Base-by-base conservation (phyloP, 2,113 vertebrate species). In the Takifugu flavidus region DNA sequence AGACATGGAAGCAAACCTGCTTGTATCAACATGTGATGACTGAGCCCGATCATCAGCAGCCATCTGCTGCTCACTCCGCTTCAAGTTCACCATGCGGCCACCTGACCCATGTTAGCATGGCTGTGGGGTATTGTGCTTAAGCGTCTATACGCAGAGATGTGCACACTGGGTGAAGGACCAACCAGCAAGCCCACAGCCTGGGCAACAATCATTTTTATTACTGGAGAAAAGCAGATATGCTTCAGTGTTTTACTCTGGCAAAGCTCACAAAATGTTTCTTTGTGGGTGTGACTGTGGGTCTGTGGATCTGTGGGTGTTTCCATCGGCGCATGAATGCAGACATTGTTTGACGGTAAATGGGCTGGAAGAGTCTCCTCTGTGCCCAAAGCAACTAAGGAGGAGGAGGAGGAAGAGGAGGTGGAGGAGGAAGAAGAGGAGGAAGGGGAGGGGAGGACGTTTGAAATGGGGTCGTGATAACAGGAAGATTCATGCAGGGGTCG, bases 341-440 rank as follows among this genome's bases (percentile, higher is more conserved):
- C 85, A 88, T 88, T 90, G 89, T 89, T 86, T 84, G 78, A 82
- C 79, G 59, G 70, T 86, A 88, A 20, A 62, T 82, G 79, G 76
- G 72, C 65, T 89, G 86, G 86, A 89, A 88, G 80, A 85, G 54
- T 54, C 70, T 70, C 70, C 77, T 56, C 67, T 53, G 77, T 72
- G 74, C 69, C 72, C 61, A 61, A 39, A 70, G 68, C 46, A 25
- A 70, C 62, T 64, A 25, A 73, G 57, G 45, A 63, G 57, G 49
- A 64, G 56, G 45, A 62, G 67, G 42, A 56, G 27, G 57, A 47
- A 53, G 43, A 55, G 49, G 46, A 59, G 49, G 13, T 31, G 49
- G 70, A 60, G 70, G 56, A 73, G 65, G 62, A 56, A 20, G 67
- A 46, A 52, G 58, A 55, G 56, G 56, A 64, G 62, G 59, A 53